phyloP scores from a whole-genome alignment of 2,888 invertebrate species.

The Nezara viridula region DNA sequence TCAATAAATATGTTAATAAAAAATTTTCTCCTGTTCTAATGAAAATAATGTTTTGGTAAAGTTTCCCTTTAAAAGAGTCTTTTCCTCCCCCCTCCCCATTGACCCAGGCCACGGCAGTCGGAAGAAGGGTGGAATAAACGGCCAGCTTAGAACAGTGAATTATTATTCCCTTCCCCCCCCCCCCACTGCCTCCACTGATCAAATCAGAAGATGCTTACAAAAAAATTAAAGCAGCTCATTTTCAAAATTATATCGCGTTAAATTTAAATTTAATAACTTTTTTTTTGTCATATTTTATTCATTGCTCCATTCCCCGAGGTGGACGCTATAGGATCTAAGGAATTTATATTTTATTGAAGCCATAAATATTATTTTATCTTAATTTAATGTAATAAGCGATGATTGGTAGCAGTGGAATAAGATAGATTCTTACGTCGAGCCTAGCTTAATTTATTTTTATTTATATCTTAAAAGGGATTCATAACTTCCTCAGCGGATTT shows the following conservation, averaged over 20 bases:
- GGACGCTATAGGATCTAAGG: neutral
- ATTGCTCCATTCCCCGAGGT: neutral
- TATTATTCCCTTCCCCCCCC: neutral
- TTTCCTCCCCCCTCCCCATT: too few relatives aligned
- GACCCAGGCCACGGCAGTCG: too few relatives aligned
- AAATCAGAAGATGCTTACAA: neutral
- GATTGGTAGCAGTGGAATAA: neutral
- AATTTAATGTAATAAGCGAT: neutral
- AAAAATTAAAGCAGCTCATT: conserved; percentile 6
- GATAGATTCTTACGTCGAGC: neutral
- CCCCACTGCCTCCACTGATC: neutral
- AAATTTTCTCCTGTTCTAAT: too few relatives aligned
- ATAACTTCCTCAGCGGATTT: too few relatives aligned
- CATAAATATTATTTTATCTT: neutral
- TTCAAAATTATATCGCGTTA: neutral
- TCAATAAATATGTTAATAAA: too few relatives aligned
- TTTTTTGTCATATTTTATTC: neutral
- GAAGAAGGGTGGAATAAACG: neutral
- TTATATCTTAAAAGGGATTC: too few relatives aligned
- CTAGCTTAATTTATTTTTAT: neutral
- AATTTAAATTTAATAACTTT: neutral
- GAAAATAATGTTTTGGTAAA: conserved; percentile 1
- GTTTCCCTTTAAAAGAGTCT: neutral
- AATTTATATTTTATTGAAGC: neutral
- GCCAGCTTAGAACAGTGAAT: neutral